A percentile compares a stretch with the other conserved stretches of the same genome.
These are phyloP conservation scores for Notothenia rossii DNA, from an alignment of 2,113 vertebrate genomes.

Conservation along the genomic window DNA sequence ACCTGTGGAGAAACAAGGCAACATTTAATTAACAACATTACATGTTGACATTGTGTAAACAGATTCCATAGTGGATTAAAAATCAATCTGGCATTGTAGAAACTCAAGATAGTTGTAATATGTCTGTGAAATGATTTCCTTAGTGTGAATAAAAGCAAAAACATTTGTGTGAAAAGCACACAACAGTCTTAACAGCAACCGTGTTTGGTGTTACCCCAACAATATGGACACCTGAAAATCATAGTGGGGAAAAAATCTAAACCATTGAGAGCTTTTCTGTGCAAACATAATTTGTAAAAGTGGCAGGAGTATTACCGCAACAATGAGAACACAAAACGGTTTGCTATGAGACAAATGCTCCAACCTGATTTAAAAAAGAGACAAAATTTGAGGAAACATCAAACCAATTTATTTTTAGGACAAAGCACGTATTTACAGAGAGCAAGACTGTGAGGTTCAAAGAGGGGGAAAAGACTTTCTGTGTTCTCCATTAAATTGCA, in stretches of 20 bases:
- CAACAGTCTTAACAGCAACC: neutral
- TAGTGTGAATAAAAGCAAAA: neutral
- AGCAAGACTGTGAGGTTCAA: neutral
- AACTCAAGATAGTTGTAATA: too few species aligned
- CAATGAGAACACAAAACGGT: too few species aligned
- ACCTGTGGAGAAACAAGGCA: slow-evolving; percentile 86
- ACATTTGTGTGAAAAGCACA: neutral
- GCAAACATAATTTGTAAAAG: neutral
- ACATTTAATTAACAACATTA: neutral
- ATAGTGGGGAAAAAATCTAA: neutral
- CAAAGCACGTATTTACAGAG: neutral
- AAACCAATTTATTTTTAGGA: neutral
- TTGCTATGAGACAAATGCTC: too few species aligned
- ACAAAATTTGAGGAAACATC: too few species aligned
- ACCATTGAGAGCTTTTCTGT: neutral
- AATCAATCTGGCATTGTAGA: too few species aligned
- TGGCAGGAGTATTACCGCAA: too few species aligned
- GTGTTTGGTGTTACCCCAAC: neutral
- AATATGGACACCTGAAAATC: neutral
- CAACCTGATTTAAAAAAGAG: too few species aligned
- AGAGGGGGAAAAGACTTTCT: neutral
- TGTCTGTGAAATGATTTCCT: too few species aligned
- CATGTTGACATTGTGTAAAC: too few species aligned
- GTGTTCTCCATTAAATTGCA: neutral
- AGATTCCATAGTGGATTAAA: too few species aligned